These are phyloP conservation scores for Taeniopygia guttata DNA, from an alignment of 2,797 vertebrate species.

Conservation along the genomic window DNA sequence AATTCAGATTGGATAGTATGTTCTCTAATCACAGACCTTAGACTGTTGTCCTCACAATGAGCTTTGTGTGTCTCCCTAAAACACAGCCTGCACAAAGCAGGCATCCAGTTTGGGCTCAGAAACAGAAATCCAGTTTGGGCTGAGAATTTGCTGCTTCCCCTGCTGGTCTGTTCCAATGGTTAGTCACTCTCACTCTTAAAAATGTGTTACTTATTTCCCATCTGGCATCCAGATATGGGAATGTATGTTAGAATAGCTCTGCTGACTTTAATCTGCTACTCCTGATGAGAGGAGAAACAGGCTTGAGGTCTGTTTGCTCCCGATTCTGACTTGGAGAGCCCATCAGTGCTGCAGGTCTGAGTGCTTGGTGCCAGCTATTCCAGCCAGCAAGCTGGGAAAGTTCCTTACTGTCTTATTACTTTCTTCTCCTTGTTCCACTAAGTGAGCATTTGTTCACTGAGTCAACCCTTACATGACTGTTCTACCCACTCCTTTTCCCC, in stretches of 20 bases:
- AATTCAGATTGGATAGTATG: not conserved
- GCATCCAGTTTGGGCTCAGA: not conserved
- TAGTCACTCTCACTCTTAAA: slow-evolving; percentile 56
- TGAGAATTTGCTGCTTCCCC: slow-evolving; percentile 7
- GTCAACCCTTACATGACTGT: not conserved
- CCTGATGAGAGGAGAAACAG: slow-evolving; percentile 2
- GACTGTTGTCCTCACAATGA: not conserved
- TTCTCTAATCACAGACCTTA: not conserved
- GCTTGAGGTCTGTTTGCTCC: not conserved
- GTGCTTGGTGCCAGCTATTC: not conserved
- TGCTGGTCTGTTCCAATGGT: slow-evolving; percentile 18
- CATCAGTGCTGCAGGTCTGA: not conserved
- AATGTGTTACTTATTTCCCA: slow-evolving; percentile 50
- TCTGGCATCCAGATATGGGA: slow-evolving; percentile 41
- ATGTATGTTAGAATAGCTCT: slow-evolving; percentile 23
- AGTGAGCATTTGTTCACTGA: slow-evolving; percentile 17
- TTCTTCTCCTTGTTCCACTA: slow-evolving; percentile 6
- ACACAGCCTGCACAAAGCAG: slow-evolving; percentile 9
- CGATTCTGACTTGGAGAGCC: not conserved
- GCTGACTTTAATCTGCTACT: slow-evolving; percentile 8
- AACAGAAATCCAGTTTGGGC: not conserved
- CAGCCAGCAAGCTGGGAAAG: not conserved
- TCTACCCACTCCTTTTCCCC: not conserved
- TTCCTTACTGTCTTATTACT: not conserved
- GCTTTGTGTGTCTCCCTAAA: slow-evolving; percentile 3